phyloP scores from a whole-genome alignment of 2,113 vertebrate genomes.

The Pelecanoides urinatrix region DNA sequence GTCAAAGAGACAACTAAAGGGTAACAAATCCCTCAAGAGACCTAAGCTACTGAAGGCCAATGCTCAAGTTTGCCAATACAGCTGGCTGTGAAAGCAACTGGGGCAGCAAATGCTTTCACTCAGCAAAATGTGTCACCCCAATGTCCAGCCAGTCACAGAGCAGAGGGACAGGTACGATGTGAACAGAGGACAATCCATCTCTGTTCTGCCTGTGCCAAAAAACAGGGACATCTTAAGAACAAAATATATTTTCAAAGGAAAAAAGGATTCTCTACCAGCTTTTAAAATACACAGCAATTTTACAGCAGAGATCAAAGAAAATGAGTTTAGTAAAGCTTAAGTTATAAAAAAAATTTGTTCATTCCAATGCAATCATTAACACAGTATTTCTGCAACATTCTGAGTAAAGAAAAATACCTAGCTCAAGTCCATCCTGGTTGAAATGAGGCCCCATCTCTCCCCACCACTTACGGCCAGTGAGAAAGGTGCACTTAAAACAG shows the following conservation, averaged over 20 bases:
- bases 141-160: background rate
- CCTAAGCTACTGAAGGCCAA: background rate
- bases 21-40: background rate
- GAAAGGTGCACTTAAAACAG: background rate
- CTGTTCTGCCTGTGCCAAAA: background rate
- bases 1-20: slow-evolving; percentile 24
- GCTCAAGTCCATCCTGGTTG: background rate
- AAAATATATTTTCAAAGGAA: background rate
- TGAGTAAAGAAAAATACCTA: background rate
- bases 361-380: background rate
- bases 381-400: background rate
- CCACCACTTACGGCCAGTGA: background rate
- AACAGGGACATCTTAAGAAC: background rate
- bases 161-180: background rate
- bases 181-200: background rate
- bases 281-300: background rate
- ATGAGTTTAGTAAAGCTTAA: background rate
- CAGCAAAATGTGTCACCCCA: background rate
- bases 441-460: background rate
- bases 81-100: background rate
- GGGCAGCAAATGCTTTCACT: background rate
- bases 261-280: background rate
- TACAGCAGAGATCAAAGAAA: background rate
- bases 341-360: background rate
- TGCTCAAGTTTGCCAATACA: background rate